Conservation (phyloP, 2,888 invertebrate species). For the Microdon myrmicae region DNA sequence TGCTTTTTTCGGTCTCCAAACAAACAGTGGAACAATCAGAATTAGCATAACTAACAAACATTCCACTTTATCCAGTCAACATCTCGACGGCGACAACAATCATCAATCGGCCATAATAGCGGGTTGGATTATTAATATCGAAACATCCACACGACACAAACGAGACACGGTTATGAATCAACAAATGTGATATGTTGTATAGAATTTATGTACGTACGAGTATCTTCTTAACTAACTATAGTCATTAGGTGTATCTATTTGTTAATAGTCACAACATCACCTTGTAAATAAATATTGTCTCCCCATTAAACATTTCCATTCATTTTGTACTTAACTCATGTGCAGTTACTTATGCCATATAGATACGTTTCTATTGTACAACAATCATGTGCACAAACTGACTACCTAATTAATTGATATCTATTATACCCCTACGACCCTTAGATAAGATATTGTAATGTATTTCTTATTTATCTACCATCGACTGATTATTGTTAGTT, state of each 20-base stretch:
- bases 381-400: slow-evolving; percentile 29
- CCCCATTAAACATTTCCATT: slow-evolving; percentile 34
- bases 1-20: slow-evolving; percentile 1
- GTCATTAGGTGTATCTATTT: slow-evolving; percentile 35
- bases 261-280: slow-evolving; percentile 25
- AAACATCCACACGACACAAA: not conserved
- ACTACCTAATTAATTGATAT: slow-evolving; percentile 20
- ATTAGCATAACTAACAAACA: slow-evolving; percentile 51
- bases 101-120: slow-evolving; percentile 28
- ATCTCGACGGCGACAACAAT: slow-evolving; percentile 7
- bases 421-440: no score
- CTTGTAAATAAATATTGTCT: slow-evolving; percentile 25
- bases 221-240: slow-evolving; percentile 22
- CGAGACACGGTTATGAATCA: slow-evolving; percentile 13
- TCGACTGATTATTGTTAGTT: slow-evolving; percentile 47
- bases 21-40: slow-evolving; percentile 26
- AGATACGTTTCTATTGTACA: no score
- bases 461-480: slow-evolving; percentile 38
- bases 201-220: slow-evolving; percentile 15
- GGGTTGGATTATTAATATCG: slow-evolving; percentile 19
- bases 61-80: slow-evolving; percentile 32
- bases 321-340: slow-evolving; percentile 10
- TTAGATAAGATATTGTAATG: slow-evolving; percentile 13
- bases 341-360: slow-evolving; percentile 34
- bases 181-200: slow-evolving; percentile 50